Evolutionary conservation across 2,888 invertebrate species (phyloP).

Genomic region (Pinctada fucata): DNA sequence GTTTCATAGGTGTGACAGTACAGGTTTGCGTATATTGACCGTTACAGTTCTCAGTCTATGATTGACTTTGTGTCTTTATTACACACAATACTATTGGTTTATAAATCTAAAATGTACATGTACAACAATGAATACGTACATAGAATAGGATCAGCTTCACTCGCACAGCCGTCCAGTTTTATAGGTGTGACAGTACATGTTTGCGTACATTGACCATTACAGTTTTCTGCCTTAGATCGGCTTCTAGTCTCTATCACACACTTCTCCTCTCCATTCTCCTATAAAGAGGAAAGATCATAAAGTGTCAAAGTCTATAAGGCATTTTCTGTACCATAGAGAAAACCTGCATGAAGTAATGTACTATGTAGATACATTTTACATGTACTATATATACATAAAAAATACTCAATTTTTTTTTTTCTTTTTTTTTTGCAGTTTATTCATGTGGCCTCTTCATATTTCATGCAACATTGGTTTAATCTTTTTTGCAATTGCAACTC

Average conservation of each 20-base stretch:
- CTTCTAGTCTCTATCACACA: conserved; percentile 73
- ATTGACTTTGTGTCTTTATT: too few species aligned
- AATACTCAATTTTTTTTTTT: too few species aligned
- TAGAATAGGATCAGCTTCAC: conserved; percentile 38
- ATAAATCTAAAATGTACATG: too few species aligned
- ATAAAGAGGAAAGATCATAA: conserved; percentile 28
- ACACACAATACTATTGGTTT: too few species aligned
- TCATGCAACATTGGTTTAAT: too few species aligned
- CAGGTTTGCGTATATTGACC: not conserved
- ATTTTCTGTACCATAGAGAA: conserved; percentile 7
- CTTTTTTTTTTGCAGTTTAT: too few species aligned
- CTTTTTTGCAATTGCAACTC: too few species aligned
- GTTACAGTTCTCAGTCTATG: not conserved
- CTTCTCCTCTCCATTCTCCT: conserved; percentile 73
- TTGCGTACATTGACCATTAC: conserved; percentile 67
- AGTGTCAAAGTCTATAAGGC: not conserved
- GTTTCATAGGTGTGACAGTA: not conserved
- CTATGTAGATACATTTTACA: too few species aligned
- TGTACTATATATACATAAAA: too few species aligned
- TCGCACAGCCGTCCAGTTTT: conserved; percentile 58
- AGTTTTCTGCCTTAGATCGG: conserved; percentile 61
- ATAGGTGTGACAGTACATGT: conserved; percentile 68
- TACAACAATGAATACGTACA: not conserved
- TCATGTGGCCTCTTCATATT: too few species aligned
- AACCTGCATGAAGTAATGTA: not conserved